Evolutionary conservation across 2,113 vertebrate species (phyloP).

Genomic region (Nycticorax nycticorax): DNA sequence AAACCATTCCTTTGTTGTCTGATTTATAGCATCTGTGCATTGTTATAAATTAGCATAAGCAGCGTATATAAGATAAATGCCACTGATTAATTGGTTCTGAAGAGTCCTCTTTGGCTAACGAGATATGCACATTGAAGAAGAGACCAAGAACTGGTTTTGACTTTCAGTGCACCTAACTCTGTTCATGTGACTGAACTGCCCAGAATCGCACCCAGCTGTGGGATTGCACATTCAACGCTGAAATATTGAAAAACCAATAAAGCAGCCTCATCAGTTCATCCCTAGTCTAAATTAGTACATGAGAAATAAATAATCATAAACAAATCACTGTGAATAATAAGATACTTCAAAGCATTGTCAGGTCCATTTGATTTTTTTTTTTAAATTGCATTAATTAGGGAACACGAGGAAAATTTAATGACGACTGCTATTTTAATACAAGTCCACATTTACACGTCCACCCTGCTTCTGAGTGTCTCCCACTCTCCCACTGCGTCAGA

Average conservation of each 20-base stretch:
- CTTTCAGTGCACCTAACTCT: neutral
- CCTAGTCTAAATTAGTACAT: neutral
- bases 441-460: neutral
- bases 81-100: neutral
- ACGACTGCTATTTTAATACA: neutral
- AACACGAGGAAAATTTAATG: neutral
- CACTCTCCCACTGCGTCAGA: neutral
- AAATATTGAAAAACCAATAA: neutral
- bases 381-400: slow-evolving; percentile 19
- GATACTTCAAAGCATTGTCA: neutral
- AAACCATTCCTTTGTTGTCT: neutral
- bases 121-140: neutral
- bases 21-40: neutral
- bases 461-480: neutral
- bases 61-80: neutral
- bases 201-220: neutral
- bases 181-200: neutral
- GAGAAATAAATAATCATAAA: neutral
- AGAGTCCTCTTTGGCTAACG: neutral
- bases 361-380: neutral
- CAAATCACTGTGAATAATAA: neutral
- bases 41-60: neutral
- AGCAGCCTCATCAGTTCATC: neutral
- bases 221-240: neutral
- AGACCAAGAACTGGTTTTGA: neutral